Base-by-base conservation (phyloP, 2,888 invertebrate genomes). In the Tenthredo mesomela region DNA sequence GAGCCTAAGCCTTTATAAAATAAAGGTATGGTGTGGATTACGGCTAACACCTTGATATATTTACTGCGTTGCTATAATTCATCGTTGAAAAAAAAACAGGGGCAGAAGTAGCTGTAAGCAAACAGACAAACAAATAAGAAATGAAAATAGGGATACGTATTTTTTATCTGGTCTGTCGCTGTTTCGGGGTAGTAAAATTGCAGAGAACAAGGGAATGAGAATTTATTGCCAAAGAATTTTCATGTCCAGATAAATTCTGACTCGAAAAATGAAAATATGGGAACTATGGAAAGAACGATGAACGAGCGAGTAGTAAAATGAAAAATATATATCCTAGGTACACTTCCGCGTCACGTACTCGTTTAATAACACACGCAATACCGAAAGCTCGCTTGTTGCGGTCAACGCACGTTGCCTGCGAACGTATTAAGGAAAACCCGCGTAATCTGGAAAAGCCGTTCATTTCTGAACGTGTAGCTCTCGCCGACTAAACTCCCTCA, bases 341-440 rank as follows among this genome's bases (percentile, higher is more conserved):
- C 40, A 21, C 21, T 3, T 43, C 10, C 12, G 2, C 50, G 25
- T 25, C 50, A 77, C 50, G 50, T 50, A 47, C 47, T 54, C 50
- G 40, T 54, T 77, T 33, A 54, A 77, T 77, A 33, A 50, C 33
- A 54, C 50, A 50, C 77, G 50, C 75, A 50, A 50, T 50, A 77
- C 77, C 9, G 33, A 61, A 80, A 80, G 61, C 80, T 80, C 61
- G 61, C 61, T 80, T 61, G 61, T 80, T 80, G 61, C 58, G 80
- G 80, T 58, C 40, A 61, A 61, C 80, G 80, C 80, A 80, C 80
- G 80, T 61, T 40, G n/a, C 80, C 80, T 29, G 43, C 40, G 40
- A 9, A 78, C 80, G 80, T 61, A 80, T 80, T 80, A 80, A 58
- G 80, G 61, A 80, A 37, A 58, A 58, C 80, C 80, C 61, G 58